Percentiles rank a stretch among this genome's conserved stretches.
phyloP scores from a whole-genome alignment of 2,888 invertebrate species.

The Lepidochitona cinerea region DNA sequence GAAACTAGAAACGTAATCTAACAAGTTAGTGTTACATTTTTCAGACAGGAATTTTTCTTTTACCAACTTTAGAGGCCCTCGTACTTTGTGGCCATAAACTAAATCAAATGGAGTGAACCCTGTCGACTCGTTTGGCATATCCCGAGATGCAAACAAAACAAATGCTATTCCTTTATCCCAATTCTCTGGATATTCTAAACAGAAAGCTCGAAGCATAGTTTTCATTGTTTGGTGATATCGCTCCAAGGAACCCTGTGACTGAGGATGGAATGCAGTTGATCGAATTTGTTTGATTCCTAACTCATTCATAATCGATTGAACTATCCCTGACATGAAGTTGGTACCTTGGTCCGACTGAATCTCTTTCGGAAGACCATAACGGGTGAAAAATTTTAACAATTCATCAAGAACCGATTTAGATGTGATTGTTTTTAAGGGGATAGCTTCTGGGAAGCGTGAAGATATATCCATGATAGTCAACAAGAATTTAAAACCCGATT shows the following conservation, averaged over 20 bases:
- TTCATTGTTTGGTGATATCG: neutral
- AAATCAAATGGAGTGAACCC: neutral
- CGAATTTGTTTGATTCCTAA: constrained; percentile 13
- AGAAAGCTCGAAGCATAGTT: neutral
- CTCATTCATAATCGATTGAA: constrained; percentile 8
- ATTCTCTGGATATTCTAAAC: neutral
- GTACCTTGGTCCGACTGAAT: constrained; percentile 19
- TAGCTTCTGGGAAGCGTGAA: constrained; percentile 20
- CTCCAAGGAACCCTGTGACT: constrained; percentile 9
- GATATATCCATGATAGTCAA: constrained; percentile 18
- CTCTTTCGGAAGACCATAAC: constrained; percentile 9
- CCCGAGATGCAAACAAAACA: neutral
- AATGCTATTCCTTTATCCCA: constrained; percentile 2
- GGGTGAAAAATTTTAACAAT: constrained; percentile 6
- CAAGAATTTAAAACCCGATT: constrained; percentile 11
- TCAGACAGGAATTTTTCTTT: constrained; percentile 8
- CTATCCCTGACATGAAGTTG: constrained; percentile 12
- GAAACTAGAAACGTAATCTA: neutral
- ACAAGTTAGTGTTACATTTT: constrained; percentile 4
- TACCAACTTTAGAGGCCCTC: neutral
- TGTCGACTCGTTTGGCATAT: neutral
- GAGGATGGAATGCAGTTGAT: constrained; percentile 15
- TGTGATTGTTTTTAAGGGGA: constrained; percentile 15
- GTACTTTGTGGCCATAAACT: constrained; percentile 16
- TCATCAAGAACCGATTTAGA: neutral